Conservation (phyloP, 2,113 vertebrate genomes). For the Boulengerochromis microlepis region DNA sequence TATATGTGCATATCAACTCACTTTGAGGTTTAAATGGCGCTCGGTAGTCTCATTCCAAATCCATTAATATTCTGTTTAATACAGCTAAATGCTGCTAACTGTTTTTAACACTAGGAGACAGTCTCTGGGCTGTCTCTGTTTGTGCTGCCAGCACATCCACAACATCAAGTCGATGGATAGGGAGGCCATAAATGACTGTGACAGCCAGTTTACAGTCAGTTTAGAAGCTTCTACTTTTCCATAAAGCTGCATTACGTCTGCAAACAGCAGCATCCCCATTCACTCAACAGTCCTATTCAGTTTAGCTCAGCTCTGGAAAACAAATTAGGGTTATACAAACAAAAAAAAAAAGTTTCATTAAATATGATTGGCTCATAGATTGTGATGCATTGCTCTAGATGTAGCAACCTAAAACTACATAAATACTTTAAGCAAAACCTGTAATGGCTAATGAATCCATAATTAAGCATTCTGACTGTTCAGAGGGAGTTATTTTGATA, state of each 20-base stretch:
- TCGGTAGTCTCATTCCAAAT: constrained; percentile 45
- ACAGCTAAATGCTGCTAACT: constrained; percentile 54
- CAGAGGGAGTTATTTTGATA: not conserved
- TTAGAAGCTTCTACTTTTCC: constrained; percentile 38
- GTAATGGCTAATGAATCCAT: not conserved
- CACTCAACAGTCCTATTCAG: not conserved
- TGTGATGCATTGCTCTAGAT: not conserved
- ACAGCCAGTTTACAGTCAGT: constrained; percentile 55
- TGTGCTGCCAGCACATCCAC: constrained; percentile 57
- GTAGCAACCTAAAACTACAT: not conserved
- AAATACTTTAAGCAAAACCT: not conserved
- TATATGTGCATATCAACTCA: constrained; percentile 40
- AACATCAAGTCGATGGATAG: constrained; percentile 54
- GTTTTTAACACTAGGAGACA: constrained; percentile 53
- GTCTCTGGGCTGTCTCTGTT: constrained; percentile 41
- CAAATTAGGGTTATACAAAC: not conserved
- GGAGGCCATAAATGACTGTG: constrained; percentile 44
- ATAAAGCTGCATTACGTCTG: constrained; percentile 23
- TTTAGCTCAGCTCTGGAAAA: not conserved
- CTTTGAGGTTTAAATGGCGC: constrained; percentile 65
- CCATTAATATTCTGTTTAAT: constrained; percentile 66
- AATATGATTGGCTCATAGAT: not conserved
- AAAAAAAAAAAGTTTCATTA: not conserved
- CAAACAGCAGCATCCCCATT: constrained; percentile 23
- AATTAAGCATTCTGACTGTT: not conserved